These are phyloP conservation scores for Petroica traversi DNA, from an alignment of 2,113 vertebrate genomes.

Conservation along the genomic window DNA sequence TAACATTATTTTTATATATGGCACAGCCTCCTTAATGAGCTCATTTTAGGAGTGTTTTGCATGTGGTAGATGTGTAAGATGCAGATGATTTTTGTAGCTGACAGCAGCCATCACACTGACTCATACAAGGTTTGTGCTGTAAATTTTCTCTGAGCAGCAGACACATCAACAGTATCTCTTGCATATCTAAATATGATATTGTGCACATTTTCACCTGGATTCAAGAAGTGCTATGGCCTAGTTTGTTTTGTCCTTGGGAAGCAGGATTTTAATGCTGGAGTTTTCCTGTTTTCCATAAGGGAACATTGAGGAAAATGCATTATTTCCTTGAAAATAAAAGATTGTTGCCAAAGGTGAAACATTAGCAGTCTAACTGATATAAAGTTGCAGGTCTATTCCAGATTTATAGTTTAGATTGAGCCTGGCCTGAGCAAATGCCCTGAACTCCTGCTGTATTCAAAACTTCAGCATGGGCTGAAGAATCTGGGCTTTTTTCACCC, in stretches of 20 bases:
- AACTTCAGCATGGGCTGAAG: accelerated
- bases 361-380: background rate
- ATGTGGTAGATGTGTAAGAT: conserved; percentile 3
- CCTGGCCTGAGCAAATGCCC: background rate
- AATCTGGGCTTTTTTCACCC: background rate
- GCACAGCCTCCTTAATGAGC: conserved; percentile 10
- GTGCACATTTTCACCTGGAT: background rate
- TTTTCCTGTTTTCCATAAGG: background rate
- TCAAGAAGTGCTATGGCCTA: background rate
- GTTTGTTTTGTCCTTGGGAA: background rate
- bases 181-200: background rate
- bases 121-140: background rate
- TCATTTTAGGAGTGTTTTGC: background rate
- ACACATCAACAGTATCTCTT: background rate
- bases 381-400: background rate
- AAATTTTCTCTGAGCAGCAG: background rate
- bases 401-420: background rate
- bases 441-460: background rate
- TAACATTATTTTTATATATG: conserved; percentile 12
- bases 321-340: background rate
- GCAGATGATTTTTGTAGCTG: conserved; percentile 14
- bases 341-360: background rate
- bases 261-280: background rate
- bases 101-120: background rate
- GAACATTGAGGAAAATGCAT: background rate